Evolutionary conservation across 2,797 vertebrate genomes (phyloP), one percentile per base, ranked within the genome.

Genomic region (Spatula clypeata): DNA sequence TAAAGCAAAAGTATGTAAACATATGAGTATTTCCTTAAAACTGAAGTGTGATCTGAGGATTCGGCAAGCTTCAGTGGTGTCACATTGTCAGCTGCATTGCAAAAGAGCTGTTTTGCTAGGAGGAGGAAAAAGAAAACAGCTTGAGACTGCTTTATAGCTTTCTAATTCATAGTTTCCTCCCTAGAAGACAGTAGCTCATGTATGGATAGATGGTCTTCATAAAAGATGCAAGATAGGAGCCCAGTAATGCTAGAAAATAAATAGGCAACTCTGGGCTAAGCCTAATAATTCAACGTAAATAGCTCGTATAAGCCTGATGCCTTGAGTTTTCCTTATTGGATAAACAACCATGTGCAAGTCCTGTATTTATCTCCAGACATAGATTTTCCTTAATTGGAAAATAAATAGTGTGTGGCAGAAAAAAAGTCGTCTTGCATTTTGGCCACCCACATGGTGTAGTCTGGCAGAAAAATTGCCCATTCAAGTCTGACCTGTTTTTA

Each of bases 341-440:
- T 96, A 97, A 97, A 98, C 95, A 97, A 81, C 64, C 60, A 49
- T 36, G 83, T 26, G 12, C 26, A 44, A 84, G 71, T 84, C 82
- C 79, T 82, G 77, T 79, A 73, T 91, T 91, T 90, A 69, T 87
- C 88, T 95, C 90, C 95, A 90, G 80, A 81, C 82, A 60, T 6
- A 89, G 94, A 79, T 82, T 92, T 86, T 93, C 87, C 96, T 92
- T 94, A 94, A 96, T 91, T 96, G 79, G 91, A 97, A 96, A 93
- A 93, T 94, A 97, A 96, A 96, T 86, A 94, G 57, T 61, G 54
- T 90, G 93, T 93, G 92, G 81, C 91, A 97, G 67, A 82, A 95
- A 94, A 95, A 94, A 10, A 96, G 91, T 62, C 91, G 95, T 67
- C 70, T 90, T 87, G 9, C 42, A 10, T 55, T 81, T 38, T 84